Percentiles rank a stretch among this genome's conserved stretches.
Conservation (phyloP, 1,140 invertebrate species). For the Ganaspis sp. region DNA sequence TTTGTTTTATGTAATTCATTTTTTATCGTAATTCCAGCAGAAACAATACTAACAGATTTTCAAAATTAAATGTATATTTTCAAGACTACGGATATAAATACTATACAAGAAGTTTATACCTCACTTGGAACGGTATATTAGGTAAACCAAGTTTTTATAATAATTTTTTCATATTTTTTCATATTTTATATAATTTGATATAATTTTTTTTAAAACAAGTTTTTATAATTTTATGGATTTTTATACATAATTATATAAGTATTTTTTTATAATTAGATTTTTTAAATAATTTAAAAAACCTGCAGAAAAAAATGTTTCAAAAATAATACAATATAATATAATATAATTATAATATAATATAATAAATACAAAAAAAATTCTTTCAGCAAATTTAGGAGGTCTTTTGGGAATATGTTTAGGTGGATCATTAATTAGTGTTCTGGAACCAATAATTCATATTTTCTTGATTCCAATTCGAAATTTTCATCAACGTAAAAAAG, state of each 20-base stretch:
- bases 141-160: too few species aligned
- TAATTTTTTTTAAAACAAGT: too few species aligned
- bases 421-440: background rate
- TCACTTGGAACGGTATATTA: slow-evolving; percentile 68
- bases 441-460: slow-evolving; percentile 3
- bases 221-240: too few species aligned
- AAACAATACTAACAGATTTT: background rate
- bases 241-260: too few species aligned
- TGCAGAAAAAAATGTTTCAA: too few species aligned
- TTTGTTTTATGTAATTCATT: background rate
- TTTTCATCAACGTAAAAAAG: background rate
- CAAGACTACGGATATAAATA: slow-evolving; percentile 65
- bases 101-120: slow-evolving; percentile 62
- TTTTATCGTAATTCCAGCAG: too few species aligned
- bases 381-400: background rate
- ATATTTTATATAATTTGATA: too few species aligned
- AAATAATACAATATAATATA: too few species aligned
- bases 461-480: background rate
- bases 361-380: background rate
- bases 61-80: slow-evolving; percentile 59
- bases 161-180: too few species aligned
- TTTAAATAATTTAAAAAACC: background rate
- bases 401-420: background rate
- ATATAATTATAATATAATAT: background rate
- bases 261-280: background rate